Evolutionary conservation across 2,797 vertebrate genomes (phyloP).

Genomic region (Sebastes ruberrimus): DNA sequence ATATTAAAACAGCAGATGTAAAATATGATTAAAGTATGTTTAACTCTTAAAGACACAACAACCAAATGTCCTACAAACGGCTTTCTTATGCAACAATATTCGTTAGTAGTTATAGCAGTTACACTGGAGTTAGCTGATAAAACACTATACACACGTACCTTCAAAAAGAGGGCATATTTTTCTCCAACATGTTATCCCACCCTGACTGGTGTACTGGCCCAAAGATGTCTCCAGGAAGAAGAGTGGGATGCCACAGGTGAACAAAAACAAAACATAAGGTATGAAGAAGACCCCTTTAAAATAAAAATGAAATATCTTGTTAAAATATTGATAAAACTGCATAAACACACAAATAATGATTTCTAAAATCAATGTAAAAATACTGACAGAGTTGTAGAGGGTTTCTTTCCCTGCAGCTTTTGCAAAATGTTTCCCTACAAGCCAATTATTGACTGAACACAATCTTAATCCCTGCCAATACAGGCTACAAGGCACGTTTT

Average conservation of each 20-base stretch:
- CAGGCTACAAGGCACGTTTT: neutral
- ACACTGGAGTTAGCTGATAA: neutral
- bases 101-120: neutral
- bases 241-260: conserved; percentile 83
- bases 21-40: neutral
- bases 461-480: neutral
- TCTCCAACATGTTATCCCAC: conserved; percentile 84
- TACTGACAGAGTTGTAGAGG: neutral
- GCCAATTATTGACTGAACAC: neutral
- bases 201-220: conserved; percentile 85
- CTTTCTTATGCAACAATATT: neutral
- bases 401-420: neutral
- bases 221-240: conserved; percentile 84
- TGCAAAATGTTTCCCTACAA: neutral
- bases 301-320: neutral
- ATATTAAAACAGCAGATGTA: neutral
- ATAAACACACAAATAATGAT: neutral
- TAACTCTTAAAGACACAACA: neutral
- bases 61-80: neutral
- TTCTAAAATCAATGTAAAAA: neutral
- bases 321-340: neutral
- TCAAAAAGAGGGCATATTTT: conserved; percentile 84
- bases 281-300: conserved; percentile 82
- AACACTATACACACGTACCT: conserved; percentile 55
- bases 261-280: conserved; percentile 82